Conservation (phyloP, 2,113 vertebrate species). For the Globicephala melas region DNA sequence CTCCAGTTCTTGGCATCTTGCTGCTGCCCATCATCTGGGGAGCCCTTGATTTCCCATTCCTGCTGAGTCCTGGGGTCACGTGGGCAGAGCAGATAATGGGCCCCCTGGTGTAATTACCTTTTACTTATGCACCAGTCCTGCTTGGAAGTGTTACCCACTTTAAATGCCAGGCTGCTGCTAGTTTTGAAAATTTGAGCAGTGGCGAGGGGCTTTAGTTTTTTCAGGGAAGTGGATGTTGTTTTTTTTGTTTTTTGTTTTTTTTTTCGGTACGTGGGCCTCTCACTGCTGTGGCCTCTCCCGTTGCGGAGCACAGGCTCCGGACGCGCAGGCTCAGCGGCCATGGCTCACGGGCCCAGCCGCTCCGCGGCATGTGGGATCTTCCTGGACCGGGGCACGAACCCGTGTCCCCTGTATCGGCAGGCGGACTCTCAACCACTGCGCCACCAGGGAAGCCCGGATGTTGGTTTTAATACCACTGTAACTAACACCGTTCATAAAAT, state of each 20-base stretch:
- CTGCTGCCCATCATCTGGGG: background rate
- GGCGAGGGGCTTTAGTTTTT: background rate
- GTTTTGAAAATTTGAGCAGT: background rate
- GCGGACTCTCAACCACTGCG: no score
- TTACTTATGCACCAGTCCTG: background rate
- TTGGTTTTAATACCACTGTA: background rate
- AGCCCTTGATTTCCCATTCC: background rate
- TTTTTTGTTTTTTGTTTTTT: background rate
- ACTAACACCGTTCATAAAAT: background rate
- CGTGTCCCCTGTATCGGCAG: no score
- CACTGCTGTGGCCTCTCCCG: no score
- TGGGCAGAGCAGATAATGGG: background rate
- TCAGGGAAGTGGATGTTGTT: background rate
- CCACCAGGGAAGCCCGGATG: background rate
- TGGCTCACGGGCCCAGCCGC: no score
- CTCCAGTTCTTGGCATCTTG: background rate
- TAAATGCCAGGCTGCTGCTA: background rate
- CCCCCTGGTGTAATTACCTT: background rate
- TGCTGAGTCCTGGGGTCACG: fast-evolving
- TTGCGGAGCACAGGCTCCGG: no score
- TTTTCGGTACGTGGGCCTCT: no score
- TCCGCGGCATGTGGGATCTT: no score
- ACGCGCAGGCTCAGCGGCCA: no score
- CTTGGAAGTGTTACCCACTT: background rate
- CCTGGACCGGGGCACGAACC: no score